Evolutionary conservation across 2,888 invertebrate genomes (phyloP).

Genomic region (Carterocephalus palaemon): DNA sequence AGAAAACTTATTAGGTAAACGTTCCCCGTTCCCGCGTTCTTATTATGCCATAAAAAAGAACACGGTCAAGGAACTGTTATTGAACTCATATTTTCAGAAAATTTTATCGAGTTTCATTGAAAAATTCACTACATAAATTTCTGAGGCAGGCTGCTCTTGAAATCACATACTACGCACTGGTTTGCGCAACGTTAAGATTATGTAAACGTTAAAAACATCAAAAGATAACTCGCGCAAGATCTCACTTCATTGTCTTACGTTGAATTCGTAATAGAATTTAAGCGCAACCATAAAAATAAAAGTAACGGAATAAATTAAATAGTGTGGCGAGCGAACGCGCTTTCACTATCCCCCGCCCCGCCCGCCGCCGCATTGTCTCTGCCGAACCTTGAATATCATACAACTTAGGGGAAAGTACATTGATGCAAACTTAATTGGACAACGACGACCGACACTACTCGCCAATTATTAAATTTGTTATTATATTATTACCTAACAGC

Average conservation of each 20-base stretch:
- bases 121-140: no score
- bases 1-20: no score
- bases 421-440: constrained; percentile 52
- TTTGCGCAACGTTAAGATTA: constrained; percentile 1
- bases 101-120: no score
- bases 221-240: constrained; percentile 2
- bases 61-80: no score
- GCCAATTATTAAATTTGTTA: constrained; percentile 48
- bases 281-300: constrained; percentile 21
- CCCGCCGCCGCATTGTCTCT: constrained; percentile 42
- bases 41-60: no score
- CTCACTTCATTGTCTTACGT: constrained; percentile 19
- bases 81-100: no score
- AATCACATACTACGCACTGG: no score
- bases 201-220: background rate
- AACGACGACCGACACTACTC: constrained; percentile 30
- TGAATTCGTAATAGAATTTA: constrained; percentile 20
- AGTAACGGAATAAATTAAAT: constrained; percentile 30
- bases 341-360: constrained; percentile 35
- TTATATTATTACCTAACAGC: no score
- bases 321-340: constrained; percentile 16
- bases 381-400: constrained; percentile 49
- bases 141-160: no score
- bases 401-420: constrained; percentile 54
- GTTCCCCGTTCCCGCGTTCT: no score